These are phyloP conservation scores for Caenorhabditis virilis DNA, from an alignment of 2,888 invertebrate genomes.

Conservation along the genomic window DNA sequence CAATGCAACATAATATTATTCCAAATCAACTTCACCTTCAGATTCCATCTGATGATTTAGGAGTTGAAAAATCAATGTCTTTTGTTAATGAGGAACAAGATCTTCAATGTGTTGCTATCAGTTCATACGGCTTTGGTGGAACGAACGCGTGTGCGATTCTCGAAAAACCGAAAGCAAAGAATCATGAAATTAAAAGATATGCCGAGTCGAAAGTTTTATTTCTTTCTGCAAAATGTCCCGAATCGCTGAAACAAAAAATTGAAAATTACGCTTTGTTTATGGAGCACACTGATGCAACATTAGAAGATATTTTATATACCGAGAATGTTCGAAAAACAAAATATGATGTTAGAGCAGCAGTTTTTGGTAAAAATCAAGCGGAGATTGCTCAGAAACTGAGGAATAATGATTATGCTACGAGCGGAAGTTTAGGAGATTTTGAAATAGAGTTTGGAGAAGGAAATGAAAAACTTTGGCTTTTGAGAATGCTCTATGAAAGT, in stretches of 20 bases:
- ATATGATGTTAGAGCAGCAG: slow-evolving; percentile 36
- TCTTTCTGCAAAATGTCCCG: slow-evolving; percentile 44
- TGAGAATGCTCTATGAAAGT: slow-evolving; percentile 32
- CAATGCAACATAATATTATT: slow-evolving; percentile 37
- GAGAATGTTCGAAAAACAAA: slow-evolving; percentile 37
- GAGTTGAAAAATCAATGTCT: slow-evolving; percentile 32
- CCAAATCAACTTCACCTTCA: slow-evolving; percentile 51
- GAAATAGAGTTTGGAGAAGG: slow-evolving; percentile 38
- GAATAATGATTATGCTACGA: slow-evolving; percentile 11
- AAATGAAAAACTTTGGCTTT: slow-evolving; percentile 35
- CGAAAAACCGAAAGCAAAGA: slow-evolving; percentile 11
- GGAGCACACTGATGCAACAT: slow-evolving; percentile 13
- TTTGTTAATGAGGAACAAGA: slow-evolving; percentile 47
- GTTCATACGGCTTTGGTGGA: slow-evolving; percentile 53
- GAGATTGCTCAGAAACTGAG: slow-evolving; percentile 35
- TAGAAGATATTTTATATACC: slow-evolving; percentile 44
- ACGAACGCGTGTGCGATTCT: slow-evolving; percentile 49
- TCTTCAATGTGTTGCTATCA: slow-evolving; percentile 37
- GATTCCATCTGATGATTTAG: slow-evolving; percentile 43
- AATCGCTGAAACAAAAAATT: slow-evolving; percentile 33
- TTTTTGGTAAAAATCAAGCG: slow-evolving; percentile 30
- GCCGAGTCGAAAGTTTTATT: slow-evolving; percentile 35
- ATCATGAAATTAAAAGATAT: slow-evolving; percentile 5
- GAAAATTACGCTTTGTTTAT: slow-evolving; percentile 34
- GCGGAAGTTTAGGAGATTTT: slow-evolving; percentile 13